A percentile compares a stretch with the other conserved stretches of the same genome.
These are phyloP conservation scores for Notiomystis cincta DNA, from an alignment of 2,113 vertebrate genomes.

Conservation along the genomic window DNA sequence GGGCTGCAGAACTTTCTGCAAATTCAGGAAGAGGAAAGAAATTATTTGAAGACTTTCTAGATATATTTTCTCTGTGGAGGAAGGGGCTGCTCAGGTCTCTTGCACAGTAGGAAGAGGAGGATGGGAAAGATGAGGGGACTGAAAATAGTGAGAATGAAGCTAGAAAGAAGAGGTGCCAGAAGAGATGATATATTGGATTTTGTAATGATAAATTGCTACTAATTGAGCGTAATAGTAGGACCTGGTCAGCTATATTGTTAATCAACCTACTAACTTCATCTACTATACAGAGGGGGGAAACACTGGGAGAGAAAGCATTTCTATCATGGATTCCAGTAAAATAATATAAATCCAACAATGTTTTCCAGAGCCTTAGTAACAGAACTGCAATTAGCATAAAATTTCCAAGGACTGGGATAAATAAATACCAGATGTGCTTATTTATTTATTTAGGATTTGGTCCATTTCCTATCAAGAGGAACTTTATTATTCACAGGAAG, in stretches of 20 bases:
- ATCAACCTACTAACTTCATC: neutral
- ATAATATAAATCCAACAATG: neutral
- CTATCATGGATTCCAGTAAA: neutral
- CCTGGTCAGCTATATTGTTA: neutral
- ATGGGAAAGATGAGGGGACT: neutral
- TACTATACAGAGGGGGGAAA: neutral
- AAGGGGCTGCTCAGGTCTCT: neutral
- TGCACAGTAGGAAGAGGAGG: neutral
- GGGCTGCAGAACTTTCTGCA: neutral
- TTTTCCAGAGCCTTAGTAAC: slow-evolving; percentile 9
- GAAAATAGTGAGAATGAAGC: neutral
- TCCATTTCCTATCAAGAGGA: neutral
- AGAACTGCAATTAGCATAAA: slow-evolving; percentile 9
- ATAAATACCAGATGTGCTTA: slow-evolving; percentile 7
- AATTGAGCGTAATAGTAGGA: neutral
- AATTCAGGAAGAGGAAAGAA: neutral
- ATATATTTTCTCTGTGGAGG: neutral
- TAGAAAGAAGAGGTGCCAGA: neutral
- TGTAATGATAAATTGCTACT: neutral
- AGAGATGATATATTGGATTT: neutral
- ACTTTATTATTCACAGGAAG: slow-evolving; percentile 3
- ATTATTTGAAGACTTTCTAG: no score
- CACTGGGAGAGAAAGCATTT: neutral
- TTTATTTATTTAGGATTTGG: slow-evolving; percentile 32
- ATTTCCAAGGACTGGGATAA: slow-evolving; percentile 2